Conservation (phyloP, 1,140 invertebrate species). For the Tyrophagus putrescentiae region DNA sequence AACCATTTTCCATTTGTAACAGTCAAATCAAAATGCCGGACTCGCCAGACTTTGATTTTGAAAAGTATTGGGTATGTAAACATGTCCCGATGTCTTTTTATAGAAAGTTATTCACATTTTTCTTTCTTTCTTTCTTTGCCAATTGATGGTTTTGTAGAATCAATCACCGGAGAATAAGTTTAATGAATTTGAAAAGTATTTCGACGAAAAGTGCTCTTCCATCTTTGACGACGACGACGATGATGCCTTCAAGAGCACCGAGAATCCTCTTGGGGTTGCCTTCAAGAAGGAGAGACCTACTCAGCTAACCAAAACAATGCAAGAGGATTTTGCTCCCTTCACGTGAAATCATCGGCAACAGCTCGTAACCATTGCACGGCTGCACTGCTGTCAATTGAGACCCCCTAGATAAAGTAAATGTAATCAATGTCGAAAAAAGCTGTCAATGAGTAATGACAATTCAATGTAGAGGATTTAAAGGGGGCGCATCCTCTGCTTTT, state of each 20-base stretch:
- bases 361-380: not conserved
- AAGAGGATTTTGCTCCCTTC: no score
- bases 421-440: not conserved
- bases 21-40: not conserved
- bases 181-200: slow-evolving; percentile 4
- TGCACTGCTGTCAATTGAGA: not conserved
- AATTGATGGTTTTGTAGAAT: not conserved
- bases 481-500: no score
- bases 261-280: not conserved
- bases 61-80: slow-evolving; percentile 1
- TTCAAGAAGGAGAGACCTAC: not conserved
- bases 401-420: not conserved
- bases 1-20: no score
- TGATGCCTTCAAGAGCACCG: not conserved
- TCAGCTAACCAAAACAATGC: no score
- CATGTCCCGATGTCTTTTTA: not conserved
- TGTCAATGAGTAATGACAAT: no score
- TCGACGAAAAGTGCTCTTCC: slow-evolving; percentile 3
- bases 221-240: slow-evolving; percentile 9
- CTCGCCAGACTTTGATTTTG: not conserved
- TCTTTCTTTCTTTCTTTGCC: not conserved
- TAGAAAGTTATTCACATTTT: not conserved
- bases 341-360: not conserved
- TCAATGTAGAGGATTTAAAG: no score
- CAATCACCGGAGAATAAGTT: not conserved